Conservation (phyloP, 2,888 invertebrate genomes). For the Mesorhabditis spiculigera region DNA sequence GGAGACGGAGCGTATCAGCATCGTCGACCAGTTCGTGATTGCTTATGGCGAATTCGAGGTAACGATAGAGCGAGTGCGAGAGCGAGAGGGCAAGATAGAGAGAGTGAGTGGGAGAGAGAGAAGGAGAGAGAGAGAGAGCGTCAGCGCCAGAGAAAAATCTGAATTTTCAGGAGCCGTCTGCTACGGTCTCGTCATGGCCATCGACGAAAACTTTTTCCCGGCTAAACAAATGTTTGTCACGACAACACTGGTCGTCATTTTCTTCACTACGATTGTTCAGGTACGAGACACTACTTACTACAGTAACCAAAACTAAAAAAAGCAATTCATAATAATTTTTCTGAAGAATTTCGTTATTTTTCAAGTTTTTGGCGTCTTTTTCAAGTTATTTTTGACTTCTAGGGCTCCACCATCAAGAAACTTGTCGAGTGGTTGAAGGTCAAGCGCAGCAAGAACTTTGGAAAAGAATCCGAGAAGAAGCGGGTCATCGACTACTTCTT, state of each 20-base stretch:
- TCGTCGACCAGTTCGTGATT: constrained; percentile 73
- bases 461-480: constrained; percentile 19
- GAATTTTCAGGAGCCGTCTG: constrained; percentile 90
- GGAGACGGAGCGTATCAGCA: constrained; percentile 74
- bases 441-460: constrained; percentile 62
- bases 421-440: constrained; percentile 89
- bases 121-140: background rate
- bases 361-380: background rate
- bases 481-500: constrained; percentile 21
- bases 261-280: constrained; percentile 96
- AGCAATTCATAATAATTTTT: background rate
- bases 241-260: constrained; percentile 90
- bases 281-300: constrained; percentile 57
- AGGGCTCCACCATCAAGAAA: constrained; percentile 93
- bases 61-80: background rate
- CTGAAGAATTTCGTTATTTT: background rate
- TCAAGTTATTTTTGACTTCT: constrained; percentile 36
- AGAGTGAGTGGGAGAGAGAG: background rate
- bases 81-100: background rate
- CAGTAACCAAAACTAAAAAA: background rate
- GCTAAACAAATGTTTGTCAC: constrained; percentile 92
- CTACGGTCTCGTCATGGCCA: constrained; percentile 67
- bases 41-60: constrained; percentile 77
- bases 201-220: constrained; percentile 75
- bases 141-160: background rate